A percentile compares a stretch with the other conserved stretches of the same genome.
phyloP scores from a whole-genome alignment of 2,797 vertebrate genomes.

The Acanthurus lineatus region DNA sequence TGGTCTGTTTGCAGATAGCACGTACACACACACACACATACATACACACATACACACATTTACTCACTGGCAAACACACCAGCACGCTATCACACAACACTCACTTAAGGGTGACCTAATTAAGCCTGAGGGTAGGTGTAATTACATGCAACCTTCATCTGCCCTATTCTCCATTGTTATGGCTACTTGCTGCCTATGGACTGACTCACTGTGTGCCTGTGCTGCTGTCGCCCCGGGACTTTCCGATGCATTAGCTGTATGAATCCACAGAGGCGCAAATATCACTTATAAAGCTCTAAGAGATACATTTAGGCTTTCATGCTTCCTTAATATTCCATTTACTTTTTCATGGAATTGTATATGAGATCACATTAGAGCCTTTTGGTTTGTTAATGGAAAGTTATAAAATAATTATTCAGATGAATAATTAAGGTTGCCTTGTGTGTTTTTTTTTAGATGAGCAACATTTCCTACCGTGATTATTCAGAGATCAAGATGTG shows the following conservation, averaged over 20 bases:
- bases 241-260: conserved; percentile 44
- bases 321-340: conserved; percentile 39
- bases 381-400: conserved; percentile 44
- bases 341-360: conserved; percentile 29
- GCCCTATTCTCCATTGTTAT: conserved; percentile 75
- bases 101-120: conserved; percentile 81
- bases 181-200: conserved; percentile 70
- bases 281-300: conserved; percentile 43
- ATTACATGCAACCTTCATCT: conserved; percentile 82
- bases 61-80: conserved; percentile 17
- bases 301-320: conserved; percentile 16
- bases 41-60: conserved; percentile 51
- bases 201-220: conserved; percentile 45
- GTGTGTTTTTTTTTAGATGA: conserved; percentile 31
- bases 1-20: conserved; percentile 44
- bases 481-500: conserved; percentile 7
- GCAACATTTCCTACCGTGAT: conserved; percentile 21
- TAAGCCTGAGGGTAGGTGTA: conserved; percentile 78
- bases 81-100: conserved; percentile 57
- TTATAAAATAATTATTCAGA: conserved; percentile 51
- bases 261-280: conserved; percentile 46
- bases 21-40: conserved; percentile 34
- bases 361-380: conserved; percentile 29
- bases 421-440: conserved; percentile 48
- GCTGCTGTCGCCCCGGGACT: conserved; percentile 44